Evolutionary conservation across 2,797 vertebrate genomes (phyloP), one percentile per base, ranked within the genome.

Genomic region (Petrocephalus schoutedeni): DNA sequence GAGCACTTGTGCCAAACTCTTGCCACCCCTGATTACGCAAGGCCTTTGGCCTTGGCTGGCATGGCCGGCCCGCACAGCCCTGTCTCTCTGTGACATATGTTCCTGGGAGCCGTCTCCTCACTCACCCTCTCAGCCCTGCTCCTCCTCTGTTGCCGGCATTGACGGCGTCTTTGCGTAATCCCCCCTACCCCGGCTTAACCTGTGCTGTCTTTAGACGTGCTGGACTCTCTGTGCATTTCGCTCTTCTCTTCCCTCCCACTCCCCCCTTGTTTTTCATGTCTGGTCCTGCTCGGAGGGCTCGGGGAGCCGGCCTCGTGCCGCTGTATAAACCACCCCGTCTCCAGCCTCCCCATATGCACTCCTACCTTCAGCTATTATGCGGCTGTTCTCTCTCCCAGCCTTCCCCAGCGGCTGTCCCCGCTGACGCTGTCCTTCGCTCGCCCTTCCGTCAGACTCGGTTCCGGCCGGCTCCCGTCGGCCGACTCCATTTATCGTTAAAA

Each of bases 1-100:
- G 12, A 56, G 23, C 57, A 83, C n/a, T 36, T 83, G 41, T 84
- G 74, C 87, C 80, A 57, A 74, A 88, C 87, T 61, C 77, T 57
- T 77, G 71, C 71, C 36, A 36, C 57, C 71, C 71, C 36, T 87
- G 56, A 71, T 56, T 87, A 74, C 45, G 3, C 41, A 32, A 10
- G 21, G 12, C 58, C 67, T 71, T 57, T 74, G 21, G 23, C 84
- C 84, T 59, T 28, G n/a, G 32, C 67, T 71, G 71, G 23, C 28
- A 77, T 54, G n/a, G 71, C 36, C 21, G 19, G 5, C 28, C 71
- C 19, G 2, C 32, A 56, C 53, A 80, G 32, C 71, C 57, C 71
- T 54, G 49, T 80, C 36, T 57, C 54, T 58, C 71, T 58, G 12
- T 21, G 41, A 56, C 67, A 77, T 87, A 58, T 87, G 87, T 53